Percentiles rank a stretch among this genome's conserved stretches.
Conservation (phyloP, 2,797 vertebrate species). For the Anomalospiza imberbis region DNA sequence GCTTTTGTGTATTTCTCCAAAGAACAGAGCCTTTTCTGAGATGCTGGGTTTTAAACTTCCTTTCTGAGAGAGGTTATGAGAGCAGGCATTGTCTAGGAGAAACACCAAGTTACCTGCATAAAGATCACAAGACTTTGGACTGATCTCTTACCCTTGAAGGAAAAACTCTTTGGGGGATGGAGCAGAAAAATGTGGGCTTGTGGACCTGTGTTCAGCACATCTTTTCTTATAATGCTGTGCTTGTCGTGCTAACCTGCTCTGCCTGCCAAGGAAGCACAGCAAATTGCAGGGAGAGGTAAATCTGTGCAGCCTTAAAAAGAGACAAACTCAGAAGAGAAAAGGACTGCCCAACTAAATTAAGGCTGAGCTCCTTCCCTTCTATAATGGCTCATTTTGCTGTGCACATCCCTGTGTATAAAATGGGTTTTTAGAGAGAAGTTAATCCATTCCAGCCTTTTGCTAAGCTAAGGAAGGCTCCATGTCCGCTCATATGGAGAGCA, state of each 20-base stretch:
- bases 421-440: not conserved
- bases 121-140: not conserved
- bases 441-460: not conserved
- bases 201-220: not conserved
- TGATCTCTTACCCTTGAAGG: not conserved
- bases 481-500: fast-evolving
- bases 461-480: not conserved
- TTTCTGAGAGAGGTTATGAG: not conserved
- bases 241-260: slow-evolving; percentile 13
- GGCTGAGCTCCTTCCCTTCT: not conserved
- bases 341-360: not conserved
- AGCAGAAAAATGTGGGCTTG: not conserved
- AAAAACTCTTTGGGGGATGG: not conserved
- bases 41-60: not conserved
- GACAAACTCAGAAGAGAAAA: not conserved
- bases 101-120: not conserved
- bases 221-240: not conserved
- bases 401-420: not conserved
- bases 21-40: not conserved
- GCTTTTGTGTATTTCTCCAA: not conserved
- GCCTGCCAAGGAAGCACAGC: slow-evolving; percentile 22
- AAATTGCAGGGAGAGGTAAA: slow-evolving; percentile 11
- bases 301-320: not conserved
- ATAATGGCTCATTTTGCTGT: not conserved
- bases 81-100: not conserved